Evolutionary conservation across 2,797 vertebrate genomes (phyloP).

Genomic region (Netta rufina): DNA sequence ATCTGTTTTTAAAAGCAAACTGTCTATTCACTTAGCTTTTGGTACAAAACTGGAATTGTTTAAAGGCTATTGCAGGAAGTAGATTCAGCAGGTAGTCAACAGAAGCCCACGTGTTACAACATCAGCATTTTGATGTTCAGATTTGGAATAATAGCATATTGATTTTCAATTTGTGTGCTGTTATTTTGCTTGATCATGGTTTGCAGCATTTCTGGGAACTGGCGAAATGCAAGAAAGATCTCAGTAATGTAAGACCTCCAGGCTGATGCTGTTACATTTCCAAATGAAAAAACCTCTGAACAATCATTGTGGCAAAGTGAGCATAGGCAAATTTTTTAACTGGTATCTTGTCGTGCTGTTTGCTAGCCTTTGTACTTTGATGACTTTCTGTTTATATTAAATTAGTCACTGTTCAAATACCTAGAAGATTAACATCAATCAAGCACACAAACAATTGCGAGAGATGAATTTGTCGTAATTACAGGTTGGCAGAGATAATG

Average conservation of each 20-base stretch:
- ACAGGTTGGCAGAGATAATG: constrained; percentile 6
- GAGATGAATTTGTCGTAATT: constrained; percentile 35
- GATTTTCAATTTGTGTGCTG: constrained; percentile 1
- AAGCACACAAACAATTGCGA: not conserved
- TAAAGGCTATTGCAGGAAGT: constrained; percentile 9
- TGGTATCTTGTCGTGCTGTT: not conserved
- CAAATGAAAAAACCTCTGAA: not conserved
- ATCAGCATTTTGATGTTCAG: not conserved
- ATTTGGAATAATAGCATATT: not conserved
- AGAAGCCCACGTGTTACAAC: not conserved
- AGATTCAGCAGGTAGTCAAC: constrained; percentile 7
- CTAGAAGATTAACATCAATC: not conserved
- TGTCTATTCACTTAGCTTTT: not conserved
- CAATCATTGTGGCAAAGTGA: not conserved
- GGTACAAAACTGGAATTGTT: not conserved
- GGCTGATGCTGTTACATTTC: not conserved
- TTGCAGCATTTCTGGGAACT: not conserved
- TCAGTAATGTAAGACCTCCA: not conserved
- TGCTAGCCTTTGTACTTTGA: not conserved
- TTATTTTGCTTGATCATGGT: not conserved
- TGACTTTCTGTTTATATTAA: not conserved
- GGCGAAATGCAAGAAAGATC: not conserved
- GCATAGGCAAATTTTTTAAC: not conserved
- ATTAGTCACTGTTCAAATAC: not conserved
- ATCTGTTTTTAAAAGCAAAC: constrained; percentile 15